These are phyloP conservation scores for Oncorhynchus gorbuscha DNA, from an alignment of 2,113 vertebrate species.

Conservation along the genomic window DNA sequence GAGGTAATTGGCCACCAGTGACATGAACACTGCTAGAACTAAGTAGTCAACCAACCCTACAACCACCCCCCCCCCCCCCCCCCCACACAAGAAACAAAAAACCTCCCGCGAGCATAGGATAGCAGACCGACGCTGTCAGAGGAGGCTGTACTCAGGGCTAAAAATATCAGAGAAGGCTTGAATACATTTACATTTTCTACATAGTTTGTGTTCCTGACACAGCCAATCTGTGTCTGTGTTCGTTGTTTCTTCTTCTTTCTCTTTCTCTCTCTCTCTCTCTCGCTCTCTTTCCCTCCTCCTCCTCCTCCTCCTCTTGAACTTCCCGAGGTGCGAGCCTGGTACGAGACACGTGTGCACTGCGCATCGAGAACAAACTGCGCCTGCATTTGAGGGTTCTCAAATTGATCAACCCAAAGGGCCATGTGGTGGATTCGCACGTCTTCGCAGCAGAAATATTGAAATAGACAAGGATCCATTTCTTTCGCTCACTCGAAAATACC, in stretches of 20 bases:
- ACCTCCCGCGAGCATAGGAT: slow-evolving; percentile 29
- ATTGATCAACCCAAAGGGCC: slow-evolving; percentile 23
- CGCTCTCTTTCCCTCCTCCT: not conserved
- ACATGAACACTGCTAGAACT: slow-evolving; percentile 65
- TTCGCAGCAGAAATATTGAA: slow-evolving; percentile 8
- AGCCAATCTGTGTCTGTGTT: slow-evolving; percentile 32
- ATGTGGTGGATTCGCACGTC: slow-evolving; percentile 5
- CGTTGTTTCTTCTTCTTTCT: slow-evolving; percentile 8
- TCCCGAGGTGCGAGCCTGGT: not conserved
- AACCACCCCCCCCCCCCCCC: slow-evolving; percentile 3
- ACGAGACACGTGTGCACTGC: not conserved
- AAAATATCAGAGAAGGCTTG: slow-evolving; percentile 40
- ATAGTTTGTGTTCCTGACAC: slow-evolving; percentile 48
- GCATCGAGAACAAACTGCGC: slow-evolving; percentile 10
- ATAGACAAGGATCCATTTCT: slow-evolving; percentile 10
- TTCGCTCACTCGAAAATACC: slow-evolving; percentile 5
- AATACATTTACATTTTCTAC: slow-evolving; percentile 45
- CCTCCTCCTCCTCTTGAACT: not conserved
- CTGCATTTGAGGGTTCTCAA: slow-evolving; percentile 19
- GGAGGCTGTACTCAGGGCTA: slow-evolving; percentile 28
- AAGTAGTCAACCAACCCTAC: slow-evolving; percentile 59
- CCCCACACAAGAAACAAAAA: slow-evolving; percentile 17
- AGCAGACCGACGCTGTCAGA: slow-evolving; percentile 41
- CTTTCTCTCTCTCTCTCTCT: too few relatives aligned
- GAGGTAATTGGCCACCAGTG: slow-evolving; percentile 81